Evolutionary conservation across 2,113 vertebrate species (phyloP), one percentile per base, ranked within the genome.

Genomic region (Rhinolophus sinicus): DNA sequence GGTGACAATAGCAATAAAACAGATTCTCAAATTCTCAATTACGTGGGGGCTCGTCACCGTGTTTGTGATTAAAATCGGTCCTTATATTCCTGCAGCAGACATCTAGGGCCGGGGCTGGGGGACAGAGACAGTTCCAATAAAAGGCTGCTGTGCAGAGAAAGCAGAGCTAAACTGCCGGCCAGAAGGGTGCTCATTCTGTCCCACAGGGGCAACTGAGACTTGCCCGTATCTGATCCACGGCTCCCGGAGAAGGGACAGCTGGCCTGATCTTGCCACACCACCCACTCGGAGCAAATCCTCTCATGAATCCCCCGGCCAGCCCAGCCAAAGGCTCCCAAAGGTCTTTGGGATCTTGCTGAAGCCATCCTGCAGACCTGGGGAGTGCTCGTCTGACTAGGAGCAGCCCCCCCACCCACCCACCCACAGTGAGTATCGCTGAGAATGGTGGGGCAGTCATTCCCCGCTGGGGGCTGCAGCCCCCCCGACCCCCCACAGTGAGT

Each of bases 1-100:
- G 84, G 90, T 76, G 88, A 96, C 95, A 96, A 96, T 3, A 77
- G 90, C 97, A 95, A 88, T 96, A 92, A 97, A 92, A 78, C 75
- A 80, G 85, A 92, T 70, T 89, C 81, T 82, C 60, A 64, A 75
- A 92, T 84, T 76, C 86, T 83, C 92, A 47, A 18, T 96, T 52
- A 62, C 3, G 3, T 40, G 67, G 64, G 47, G 15, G 33, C 58
- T 58, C 40, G n/a, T 72, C 54, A 38, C 30, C 24, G 35, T 21
- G 47, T 1, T 50, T 54, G 30, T 54, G 88, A 40, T 16, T 75
- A 38, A 58, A 78, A 47, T 1, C 56, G 85, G 64, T 52, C 47
- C 26, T 28, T 13, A 15, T 12, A 7, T 56, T 44, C 35, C 69
- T 47, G 67, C 33, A 15, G 84, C 58, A 28, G 30, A 76, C n/a